Evolutionary conservation across 2,113 vertebrate genomes (phyloP).

Genomic region (Felis catus): F.catus_Fca126_mat1.0 CM031423.1:16385501-16386000

Average conservation of each 20-base stretch:
- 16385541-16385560: no score
- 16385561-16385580: background rate
- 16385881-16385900: constrained; percentile 96
- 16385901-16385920: constrained; percentile 93
- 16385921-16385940: constrained; percentile 94
- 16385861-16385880: constrained; percentile 96
- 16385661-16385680: background rate
- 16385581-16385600: background rate
- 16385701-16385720: background rate
- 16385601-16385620: background rate
- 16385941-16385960: constrained; percentile 95
- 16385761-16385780: background rate
- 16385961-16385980: constrained; percentile 97
- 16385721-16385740: background rate
- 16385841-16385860: rapidly evolving
- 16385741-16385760: background rate
- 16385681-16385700: background rate
- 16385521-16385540: background rate
- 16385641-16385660: background rate
- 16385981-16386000: constrained; percentile 80
- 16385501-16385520: background rate
- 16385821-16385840: background rate
- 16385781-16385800: background rate
- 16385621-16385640: background rate
- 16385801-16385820: rapidly evolving